phyloP scores from a whole-genome alignment of 2,797 vertebrate species.

The Thripadectes ignobilis region DNA sequence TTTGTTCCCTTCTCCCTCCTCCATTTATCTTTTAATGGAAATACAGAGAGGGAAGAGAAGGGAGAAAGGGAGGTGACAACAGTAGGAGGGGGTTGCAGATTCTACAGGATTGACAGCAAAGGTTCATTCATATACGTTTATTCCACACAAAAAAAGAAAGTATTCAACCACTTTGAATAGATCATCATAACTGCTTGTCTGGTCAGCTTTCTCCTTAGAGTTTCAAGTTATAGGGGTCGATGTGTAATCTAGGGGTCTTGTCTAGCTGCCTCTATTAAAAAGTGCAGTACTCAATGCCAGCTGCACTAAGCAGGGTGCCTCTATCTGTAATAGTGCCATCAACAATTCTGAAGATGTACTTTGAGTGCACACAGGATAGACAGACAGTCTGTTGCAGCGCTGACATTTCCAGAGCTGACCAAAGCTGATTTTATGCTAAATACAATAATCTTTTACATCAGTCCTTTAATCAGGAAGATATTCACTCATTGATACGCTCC shows the following conservation, averaged over 20 bases:
- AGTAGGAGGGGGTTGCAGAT: neutral
- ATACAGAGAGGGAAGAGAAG: neutral
- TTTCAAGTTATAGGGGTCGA: constrained; percentile 43
- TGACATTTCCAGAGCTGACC: constrained; percentile 27
- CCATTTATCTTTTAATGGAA: neutral
- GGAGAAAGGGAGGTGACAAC: neutral
- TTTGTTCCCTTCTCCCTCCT: neutral
- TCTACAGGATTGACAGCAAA: neutral
- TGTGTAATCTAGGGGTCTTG: constrained; percentile 53
- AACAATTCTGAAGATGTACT: constrained; percentile 30
- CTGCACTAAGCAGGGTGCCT: constrained; percentile 45
- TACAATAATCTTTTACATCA: constrained; percentile 22
- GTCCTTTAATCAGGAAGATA: constrained; percentile 30
- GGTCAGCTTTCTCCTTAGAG: constrained; percentile 51
- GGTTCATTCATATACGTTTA: constrained; percentile 17
- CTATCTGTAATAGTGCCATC: constrained; percentile 35
- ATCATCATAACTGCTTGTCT: constrained; percentile 61
- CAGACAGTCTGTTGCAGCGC: neutral
- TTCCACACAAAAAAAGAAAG: neutral
- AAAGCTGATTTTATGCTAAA: constrained; percentile 48
- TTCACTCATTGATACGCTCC: constrained; percentile 3
- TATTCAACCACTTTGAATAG: constrained; percentile 55
- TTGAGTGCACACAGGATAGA: neutral
- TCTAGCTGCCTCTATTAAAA: constrained; percentile 54
- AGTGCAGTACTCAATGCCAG: constrained; percentile 42